phyloP scores from a whole-genome alignment of 2,797 vertebrate genomes.

The Epinephelus coioides region DNA sequence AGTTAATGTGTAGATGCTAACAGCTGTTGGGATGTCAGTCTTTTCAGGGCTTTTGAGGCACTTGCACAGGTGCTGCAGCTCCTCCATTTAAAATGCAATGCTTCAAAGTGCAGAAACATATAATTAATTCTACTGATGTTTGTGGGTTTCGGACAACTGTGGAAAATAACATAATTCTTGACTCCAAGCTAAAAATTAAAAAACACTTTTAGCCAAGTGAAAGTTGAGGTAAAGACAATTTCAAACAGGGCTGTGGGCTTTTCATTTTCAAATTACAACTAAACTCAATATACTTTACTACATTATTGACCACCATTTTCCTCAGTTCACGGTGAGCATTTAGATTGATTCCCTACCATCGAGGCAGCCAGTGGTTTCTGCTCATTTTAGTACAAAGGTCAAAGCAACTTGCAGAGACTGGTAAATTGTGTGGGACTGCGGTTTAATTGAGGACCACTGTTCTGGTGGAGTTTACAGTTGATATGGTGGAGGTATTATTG shows the following conservation, averaged over 20 bases:
- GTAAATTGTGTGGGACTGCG: not conserved
- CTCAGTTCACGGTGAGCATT: not conserved
- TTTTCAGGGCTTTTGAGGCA: too few species aligned
- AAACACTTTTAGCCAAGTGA: not conserved
- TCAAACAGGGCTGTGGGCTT: not conserved
- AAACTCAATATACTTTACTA: not conserved
- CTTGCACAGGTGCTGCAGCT: too few species aligned
- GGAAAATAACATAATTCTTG: too few species aligned
- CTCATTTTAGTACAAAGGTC: not conserved
- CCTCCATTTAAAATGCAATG: too few species aligned
- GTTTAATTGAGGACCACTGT: not conserved
- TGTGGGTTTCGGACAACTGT: too few species aligned
- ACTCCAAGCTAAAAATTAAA: too few species aligned
- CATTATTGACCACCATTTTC: not conserved
- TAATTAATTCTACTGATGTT: too few species aligned
- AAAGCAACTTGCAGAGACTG: not conserved
- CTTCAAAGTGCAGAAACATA: too few species aligned
- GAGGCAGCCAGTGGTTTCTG: not conserved
- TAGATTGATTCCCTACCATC: not conserved
- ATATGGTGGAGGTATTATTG: not conserved
- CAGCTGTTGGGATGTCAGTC: too few species aligned
- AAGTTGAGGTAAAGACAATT: not conserved
- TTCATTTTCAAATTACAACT: not conserved
- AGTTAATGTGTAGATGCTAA: too few species aligned
- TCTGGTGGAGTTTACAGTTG: not conserved